phyloP scores from a whole-genome alignment of 2,888 invertebrate species.

The Drosophila paranaensis region DNA sequence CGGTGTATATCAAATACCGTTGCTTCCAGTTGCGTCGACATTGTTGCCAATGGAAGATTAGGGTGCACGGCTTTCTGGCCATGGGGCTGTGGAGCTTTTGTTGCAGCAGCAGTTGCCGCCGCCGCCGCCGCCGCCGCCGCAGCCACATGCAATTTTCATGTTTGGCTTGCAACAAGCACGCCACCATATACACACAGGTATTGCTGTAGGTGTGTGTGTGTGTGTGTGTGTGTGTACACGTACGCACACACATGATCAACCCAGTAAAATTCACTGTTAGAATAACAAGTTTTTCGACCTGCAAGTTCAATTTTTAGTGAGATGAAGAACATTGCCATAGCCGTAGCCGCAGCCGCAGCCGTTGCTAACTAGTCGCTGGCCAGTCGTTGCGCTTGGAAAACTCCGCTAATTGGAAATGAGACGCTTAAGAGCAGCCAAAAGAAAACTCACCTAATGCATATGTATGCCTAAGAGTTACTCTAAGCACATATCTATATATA shows the following conservation, averaged over 20 bases:
- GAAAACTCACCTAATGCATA: slow-evolving; percentile 48
- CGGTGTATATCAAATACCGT: slow-evolving; percentile 59
- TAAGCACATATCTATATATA: background rate
- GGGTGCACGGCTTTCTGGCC: slow-evolving; percentile 53
- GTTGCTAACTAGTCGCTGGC: slow-evolving; percentile 39
- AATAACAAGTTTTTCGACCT: slow-evolving; percentile 67
- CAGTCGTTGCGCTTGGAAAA: slow-evolving; percentile 55
- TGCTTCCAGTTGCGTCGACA: slow-evolving; percentile 57
- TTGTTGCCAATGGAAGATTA: slow-evolving; percentile 60
- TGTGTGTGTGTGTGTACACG: too few relatives aligned
- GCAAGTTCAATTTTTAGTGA: slow-evolving; percentile 61
- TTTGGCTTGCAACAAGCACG: slow-evolving; percentile 43
- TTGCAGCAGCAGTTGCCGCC: slow-evolving; percentile 2
- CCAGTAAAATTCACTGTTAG: slow-evolving; percentile 60
- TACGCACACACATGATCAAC: slow-evolving; percentile 14
- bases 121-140: too few relatives aligned
- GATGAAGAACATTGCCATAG: slow-evolving; percentile 49
- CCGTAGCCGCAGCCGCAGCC: slow-evolving; percentile 42
- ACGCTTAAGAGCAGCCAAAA: slow-evolving; percentile 38
- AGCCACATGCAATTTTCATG: slow-evolving; percentile 67
- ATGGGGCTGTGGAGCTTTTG: slow-evolving; percentile 21
- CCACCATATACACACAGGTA: slow-evolving; percentile 21
- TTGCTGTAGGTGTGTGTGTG: background rate
- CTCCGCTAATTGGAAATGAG: slow-evolving; percentile 64
- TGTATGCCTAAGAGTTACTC: slow-evolving; percentile 6